Conservation (phyloP, 2,888 invertebrate genomes). For the Hydriomena furcata region DNA sequence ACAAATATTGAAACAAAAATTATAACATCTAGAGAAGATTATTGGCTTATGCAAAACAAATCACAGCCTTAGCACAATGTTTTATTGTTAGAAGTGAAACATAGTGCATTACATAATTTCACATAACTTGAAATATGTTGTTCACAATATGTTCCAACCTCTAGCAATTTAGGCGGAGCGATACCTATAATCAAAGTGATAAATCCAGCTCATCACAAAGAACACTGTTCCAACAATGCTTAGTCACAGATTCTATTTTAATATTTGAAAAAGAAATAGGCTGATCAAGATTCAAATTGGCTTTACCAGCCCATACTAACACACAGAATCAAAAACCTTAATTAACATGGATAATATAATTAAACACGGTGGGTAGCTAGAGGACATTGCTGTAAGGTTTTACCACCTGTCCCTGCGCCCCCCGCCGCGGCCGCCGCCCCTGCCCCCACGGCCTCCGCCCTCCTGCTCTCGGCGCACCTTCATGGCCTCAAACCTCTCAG, state of each 20-base stretch:
- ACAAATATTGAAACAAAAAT: conserved; percentile 1
- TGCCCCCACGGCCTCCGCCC: conserved; percentile 62
- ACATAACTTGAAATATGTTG: no score
- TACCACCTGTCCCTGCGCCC: conserved; percentile 59
- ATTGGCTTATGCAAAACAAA: conserved; percentile 12
- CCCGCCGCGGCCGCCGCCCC: conserved; percentile 42
- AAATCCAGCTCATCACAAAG: conserved; percentile 13
- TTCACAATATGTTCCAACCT: background rate
- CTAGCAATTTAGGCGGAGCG: conserved; percentile 9
- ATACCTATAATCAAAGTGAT: conserved; percentile 1
- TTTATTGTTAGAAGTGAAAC: background rate
- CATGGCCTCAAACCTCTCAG: conserved; percentile 87
- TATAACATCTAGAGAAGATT: conserved; percentile 4
- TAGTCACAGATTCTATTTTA: conserved; percentile 3
- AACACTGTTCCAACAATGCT: background rate
- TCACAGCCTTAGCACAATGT: conserved; percentile 16
- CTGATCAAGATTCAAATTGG: conserved; percentile 5
- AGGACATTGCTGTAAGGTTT: conserved; percentile 7
- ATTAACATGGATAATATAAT: background rate
- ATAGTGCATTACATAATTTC: background rate
- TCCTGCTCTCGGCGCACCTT: conserved; percentile 85
- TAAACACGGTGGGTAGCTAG: conserved; percentile 15
- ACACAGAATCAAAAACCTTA: conserved; percentile 12
- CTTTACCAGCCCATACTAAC: conserved; percentile 4
- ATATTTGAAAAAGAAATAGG: background rate